phyloP scores from a whole-genome alignment of 2,797 vertebrate species.

The Lithobates pipiens region DNA sequence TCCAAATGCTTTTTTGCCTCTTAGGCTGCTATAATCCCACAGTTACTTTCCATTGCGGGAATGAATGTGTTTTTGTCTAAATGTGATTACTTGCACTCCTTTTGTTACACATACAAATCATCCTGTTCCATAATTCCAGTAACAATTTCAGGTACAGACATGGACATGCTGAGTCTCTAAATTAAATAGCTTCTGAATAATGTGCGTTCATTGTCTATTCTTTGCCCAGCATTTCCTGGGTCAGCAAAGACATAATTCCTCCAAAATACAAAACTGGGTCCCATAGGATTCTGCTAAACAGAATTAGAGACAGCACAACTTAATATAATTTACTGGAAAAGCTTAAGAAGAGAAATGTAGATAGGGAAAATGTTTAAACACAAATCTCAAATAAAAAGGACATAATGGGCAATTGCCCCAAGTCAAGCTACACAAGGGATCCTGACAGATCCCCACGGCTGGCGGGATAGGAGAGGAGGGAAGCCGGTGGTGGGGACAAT shows the following conservation, averaged over 20 bases:
- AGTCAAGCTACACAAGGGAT: no score
- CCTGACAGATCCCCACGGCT: no score
- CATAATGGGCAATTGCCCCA: no score
- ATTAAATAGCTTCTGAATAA: neutral
- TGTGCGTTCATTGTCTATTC: neutral
- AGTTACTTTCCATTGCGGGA: neutral
- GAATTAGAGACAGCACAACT: neutral
- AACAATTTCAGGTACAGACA: conserved; percentile 8
- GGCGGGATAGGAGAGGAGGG: no score
- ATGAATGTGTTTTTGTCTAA: conserved; percentile 11
- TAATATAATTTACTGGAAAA: conserved; percentile 3
- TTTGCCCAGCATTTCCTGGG: neutral
- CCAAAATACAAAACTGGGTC: neutral
- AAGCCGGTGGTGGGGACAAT: no score
- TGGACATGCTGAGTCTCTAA: conserved; percentile 21
- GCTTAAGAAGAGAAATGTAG: neutral
- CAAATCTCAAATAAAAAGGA: no score
- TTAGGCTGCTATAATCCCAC: no score
- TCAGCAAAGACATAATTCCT: neutral
- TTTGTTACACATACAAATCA: conserved; percentile 26
- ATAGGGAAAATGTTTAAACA: no score
- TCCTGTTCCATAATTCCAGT: conserved; percentile 17
- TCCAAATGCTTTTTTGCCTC: no score
- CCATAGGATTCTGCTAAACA: conserved; percentile 4
- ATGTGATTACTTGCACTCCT: conserved; percentile 2